These are phyloP conservation scores for Oscheius sp. DNA, from an alignment of 1,140 invertebrate species.

Conservation along the genomic window DNA sequence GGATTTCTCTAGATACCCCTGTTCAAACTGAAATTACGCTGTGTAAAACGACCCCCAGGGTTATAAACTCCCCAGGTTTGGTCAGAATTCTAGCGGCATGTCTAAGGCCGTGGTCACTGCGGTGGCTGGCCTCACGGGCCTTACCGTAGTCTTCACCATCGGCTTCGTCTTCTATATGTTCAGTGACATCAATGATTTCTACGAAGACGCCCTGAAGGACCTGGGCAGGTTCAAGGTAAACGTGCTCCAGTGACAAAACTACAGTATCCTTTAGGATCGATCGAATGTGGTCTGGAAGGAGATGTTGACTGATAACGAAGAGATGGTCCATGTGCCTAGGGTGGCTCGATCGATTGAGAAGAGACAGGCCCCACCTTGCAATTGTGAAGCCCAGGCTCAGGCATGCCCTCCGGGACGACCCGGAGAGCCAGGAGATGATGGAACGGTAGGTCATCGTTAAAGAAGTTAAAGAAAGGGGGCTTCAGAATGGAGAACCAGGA, in stretches of 20 bases:
- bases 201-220: slow-evolving; percentile 18
- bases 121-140: not conserved
- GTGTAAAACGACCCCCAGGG: too few species aligned
- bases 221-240: slow-evolving; percentile 29
- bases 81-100: too few species aligned
- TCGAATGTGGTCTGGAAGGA: slow-evolving; percentile 12
- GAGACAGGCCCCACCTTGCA: slow-evolving; percentile 9
- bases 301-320: slow-evolving; percentile 2
- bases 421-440: slow-evolving; percentile 27
- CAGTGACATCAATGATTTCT: slow-evolving; percentile 35
- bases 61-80: too few species aligned
- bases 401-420: slow-evolving; percentile 28
- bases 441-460: slow-evolving; percentile 11
- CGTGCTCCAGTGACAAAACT: not conserved
- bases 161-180: slow-evolving; percentile 24
- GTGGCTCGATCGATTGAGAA: not conserved
- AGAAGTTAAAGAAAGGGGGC: too few species aligned
- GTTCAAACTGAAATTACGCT: too few species aligned
- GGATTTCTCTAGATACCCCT: too few species aligned
- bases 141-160: not conserved
- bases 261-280: not conserved
- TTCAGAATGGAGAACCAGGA: slow-evolving; percentile 9
- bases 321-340: slow-evolving; percentile 3
- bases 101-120: not conserved
- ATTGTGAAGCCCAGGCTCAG: slow-evolving; percentile 2